Evolutionary conservation across 1,140 invertebrate species (phyloP).

Genomic region (Brachionus manjavacas): DNA sequence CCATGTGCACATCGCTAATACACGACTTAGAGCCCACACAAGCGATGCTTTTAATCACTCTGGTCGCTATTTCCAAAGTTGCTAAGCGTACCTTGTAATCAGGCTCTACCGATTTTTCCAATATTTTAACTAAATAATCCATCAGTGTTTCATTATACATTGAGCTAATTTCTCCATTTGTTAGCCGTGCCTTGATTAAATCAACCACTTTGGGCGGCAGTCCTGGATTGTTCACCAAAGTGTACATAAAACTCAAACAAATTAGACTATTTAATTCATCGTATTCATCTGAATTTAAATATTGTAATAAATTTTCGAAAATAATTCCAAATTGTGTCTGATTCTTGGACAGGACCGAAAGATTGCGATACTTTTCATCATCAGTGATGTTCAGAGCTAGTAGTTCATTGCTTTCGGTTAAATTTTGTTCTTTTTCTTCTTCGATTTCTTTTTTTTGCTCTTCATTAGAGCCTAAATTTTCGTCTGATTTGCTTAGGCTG

Average conservation of each 20-base stretch:
- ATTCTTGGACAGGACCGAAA: background rate
- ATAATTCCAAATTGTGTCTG: slow-evolving; percentile 2
- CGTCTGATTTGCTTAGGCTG: background rate
- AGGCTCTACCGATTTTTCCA: slow-evolving; percentile 25
- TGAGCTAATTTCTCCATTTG: background rate
- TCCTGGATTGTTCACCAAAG: slow-evolving; percentile 10
- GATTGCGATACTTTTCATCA: slow-evolving; percentile 2
- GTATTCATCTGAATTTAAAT: slow-evolving; percentile 19
- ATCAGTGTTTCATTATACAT: slow-evolving; percentile 10
- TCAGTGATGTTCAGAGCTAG: background rate
- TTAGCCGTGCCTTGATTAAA: background rate
- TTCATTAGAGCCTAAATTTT: background rate
- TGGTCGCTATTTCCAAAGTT: slow-evolving; percentile 79
- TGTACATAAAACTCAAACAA: slow-evolving; percentile 12
- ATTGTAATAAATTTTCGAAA: slow-evolving; percentile 23
- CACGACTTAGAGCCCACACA: slow-evolving; percentile 58
- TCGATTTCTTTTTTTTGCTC: background rate
- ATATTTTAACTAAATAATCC: background rate
- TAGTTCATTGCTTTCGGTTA: background rate
- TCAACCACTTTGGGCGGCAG: background rate
- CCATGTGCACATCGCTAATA: slow-evolving; percentile 65
- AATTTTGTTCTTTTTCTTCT: background rate
- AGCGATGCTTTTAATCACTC: slow-evolving; percentile 66
- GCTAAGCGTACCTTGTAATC: slow-evolving; percentile 70
- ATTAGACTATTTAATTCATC: slow-evolving; percentile 21